A percentile compares a stretch with the other conserved stretches of the same genome.
phyloP scores from a whole-genome alignment of 2,888 invertebrate genomes.

The Lacanobia wlatinum region DNA sequence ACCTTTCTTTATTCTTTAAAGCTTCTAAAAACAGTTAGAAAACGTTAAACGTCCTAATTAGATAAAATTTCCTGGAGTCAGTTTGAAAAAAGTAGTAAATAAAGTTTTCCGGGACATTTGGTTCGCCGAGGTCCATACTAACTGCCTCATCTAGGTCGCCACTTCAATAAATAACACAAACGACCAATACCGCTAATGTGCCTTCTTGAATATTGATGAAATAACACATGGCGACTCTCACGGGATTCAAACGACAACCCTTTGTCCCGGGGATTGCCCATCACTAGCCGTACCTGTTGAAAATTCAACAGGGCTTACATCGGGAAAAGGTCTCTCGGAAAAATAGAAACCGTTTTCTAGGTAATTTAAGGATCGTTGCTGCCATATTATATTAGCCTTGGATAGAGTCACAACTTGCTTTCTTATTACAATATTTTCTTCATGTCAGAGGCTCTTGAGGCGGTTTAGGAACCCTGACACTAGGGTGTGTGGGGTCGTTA shows the following conservation, averaged over 20 bases:
- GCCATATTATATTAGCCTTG: not conserved
- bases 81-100: conserved; percentile 16
- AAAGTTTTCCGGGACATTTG: not conserved
- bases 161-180: conserved; percentile 42
- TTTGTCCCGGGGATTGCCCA: conserved; percentile 26
- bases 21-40: no score
- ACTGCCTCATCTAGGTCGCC: conserved; percentile 10
- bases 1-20: no score
- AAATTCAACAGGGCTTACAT: conserved; percentile 50
- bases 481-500: no score
- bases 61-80: no score
- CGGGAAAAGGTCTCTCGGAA: not conserved
- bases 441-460: no score
- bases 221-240: conserved; percentile 31
- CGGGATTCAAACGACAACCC: conserved; percentile 5
- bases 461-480: no score
- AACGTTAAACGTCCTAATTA: no score
- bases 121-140: conserved; percentile 9
- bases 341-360: not conserved
- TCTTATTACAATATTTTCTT: not conserved
- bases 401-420: not conserved
- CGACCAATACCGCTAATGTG: conserved; percentile 26
- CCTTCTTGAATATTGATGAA: conserved; percentile 43
- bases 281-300: conserved; percentile 37
- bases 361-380: not conserved